Evolutionary conservation across 1,140 invertebrate genomes (phyloP).

Genomic region (Drosophila truncata): DNA sequence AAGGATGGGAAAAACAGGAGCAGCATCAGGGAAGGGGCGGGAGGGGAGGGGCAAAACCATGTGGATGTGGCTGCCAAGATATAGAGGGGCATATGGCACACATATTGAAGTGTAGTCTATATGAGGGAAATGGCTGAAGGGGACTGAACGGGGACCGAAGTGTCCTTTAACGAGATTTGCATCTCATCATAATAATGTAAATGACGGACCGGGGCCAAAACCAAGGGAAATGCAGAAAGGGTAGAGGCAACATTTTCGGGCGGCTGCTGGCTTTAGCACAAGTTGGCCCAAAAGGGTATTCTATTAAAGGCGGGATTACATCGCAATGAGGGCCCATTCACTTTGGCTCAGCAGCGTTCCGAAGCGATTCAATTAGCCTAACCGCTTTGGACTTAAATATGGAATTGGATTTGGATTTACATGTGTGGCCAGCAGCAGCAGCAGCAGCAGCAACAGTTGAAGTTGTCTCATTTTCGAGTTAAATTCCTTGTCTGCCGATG

Average conservation of each 20-base stretch:
- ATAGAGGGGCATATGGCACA: conserved; percentile 74
- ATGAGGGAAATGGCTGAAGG: conserved; percentile 30
- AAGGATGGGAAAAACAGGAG: conserved; percentile 11
- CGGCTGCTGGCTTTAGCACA: conserved; percentile 15
- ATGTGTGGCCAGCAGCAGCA: conserved; percentile 32
- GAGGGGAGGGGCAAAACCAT: conserved; percentile 11
- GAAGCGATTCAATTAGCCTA: conserved; percentile 48
- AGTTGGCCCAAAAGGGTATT: conserved; percentile 48
- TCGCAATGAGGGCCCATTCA: conserved; percentile 46
- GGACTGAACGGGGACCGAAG: conserved; percentile 52
- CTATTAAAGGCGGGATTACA: conserved; percentile 45
- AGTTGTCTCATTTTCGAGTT: conserved; percentile 1
- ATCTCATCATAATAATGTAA: conserved; percentile 84
- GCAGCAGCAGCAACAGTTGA: conserved; percentile 39
- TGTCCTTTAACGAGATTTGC: conserved; percentile 83
- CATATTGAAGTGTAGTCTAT: conserved; percentile 77
- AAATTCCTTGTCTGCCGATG: conserved; percentile 4
- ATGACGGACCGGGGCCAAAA: conserved; percentile 63
- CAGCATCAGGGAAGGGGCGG: background rate
- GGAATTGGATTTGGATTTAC: conserved; percentile 15
- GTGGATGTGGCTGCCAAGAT: conserved; percentile 52
- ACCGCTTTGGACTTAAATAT: conserved; percentile 24
- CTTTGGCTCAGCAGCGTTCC: conserved; percentile 29
- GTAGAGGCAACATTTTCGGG: conserved; percentile 52
- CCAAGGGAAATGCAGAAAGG: conserved; percentile 19